Conservation (phyloP, 1,140 invertebrate genomes). For the Kradibia gibbosae region DNA sequence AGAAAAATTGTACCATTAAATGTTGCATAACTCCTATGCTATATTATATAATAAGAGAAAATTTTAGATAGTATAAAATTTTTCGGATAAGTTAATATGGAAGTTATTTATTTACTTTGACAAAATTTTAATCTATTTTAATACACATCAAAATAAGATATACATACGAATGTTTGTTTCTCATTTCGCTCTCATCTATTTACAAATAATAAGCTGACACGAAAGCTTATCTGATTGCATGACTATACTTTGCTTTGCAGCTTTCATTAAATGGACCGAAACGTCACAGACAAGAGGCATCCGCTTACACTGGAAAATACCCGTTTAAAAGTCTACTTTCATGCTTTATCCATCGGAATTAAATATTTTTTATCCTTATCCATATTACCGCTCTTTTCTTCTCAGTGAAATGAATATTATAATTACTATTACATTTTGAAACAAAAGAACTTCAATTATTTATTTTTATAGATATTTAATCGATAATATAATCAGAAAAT, state of each 20-base stretch:
- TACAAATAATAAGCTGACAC: background rate
- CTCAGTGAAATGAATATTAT: no score
- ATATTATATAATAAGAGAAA: background rate
- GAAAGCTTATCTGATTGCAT: conserved; percentile 46
- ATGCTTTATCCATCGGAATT: conserved; percentile 51
- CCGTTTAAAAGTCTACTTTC: conserved; percentile 52
- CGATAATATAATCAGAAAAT: no score
- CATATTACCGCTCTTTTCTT: background rate
- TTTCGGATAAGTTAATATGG: background rate
- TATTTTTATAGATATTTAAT: no score
- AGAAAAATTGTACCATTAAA: no score
- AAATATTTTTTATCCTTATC: conserved; percentile 26
- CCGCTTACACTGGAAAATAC: conserved; percentile 42
- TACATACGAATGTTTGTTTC: conserved; percentile 39
- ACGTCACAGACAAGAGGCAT: conserved; percentile 39
- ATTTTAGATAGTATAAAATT: background rate
- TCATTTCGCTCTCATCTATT: conserved; percentile 19
- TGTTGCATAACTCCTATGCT: no score
- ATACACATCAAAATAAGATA: background rate
- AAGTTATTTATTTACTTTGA: conserved; percentile 44
- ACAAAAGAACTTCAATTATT: no score
- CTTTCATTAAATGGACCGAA: conserved; percentile 32
- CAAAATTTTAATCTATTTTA: conserved; percentile 40
- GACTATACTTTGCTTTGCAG: conserved; percentile 12
- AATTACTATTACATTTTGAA: no score